Conservation (phyloP, 2,797 vertebrate genomes). For the Falco rusticolus region DNA sequence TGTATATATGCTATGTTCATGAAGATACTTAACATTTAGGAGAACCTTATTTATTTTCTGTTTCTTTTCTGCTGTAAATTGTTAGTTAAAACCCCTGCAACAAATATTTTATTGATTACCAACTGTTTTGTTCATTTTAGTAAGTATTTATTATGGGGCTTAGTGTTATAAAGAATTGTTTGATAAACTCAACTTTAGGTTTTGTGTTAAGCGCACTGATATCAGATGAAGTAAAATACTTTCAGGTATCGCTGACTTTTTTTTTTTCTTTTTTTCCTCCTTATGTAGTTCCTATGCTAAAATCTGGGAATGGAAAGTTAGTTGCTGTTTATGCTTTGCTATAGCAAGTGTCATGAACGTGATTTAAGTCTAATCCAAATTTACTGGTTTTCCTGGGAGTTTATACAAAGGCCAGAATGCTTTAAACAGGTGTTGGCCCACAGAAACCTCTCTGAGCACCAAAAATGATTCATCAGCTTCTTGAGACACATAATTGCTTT, state of each 20-base stretch:
- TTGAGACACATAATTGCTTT: background rate
- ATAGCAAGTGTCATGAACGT: background rate
- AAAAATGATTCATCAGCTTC: background rate
- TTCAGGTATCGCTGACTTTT: fast-evolving
- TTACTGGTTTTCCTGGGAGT: background rate
- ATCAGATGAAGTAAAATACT: background rate
- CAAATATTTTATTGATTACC: background rate
- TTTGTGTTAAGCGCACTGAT: background rate
- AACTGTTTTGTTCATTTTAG: background rate
- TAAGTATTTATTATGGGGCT: background rate
- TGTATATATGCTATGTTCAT: background rate
- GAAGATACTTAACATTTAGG: background rate
- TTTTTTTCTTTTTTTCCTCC: background rate
- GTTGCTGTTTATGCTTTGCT: background rate
- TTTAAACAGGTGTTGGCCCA: background rate
- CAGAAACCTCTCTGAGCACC: background rate
- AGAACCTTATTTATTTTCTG: background rate
- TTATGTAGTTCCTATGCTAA: background rate
- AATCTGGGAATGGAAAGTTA: background rate
- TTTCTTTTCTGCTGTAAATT: background rate
- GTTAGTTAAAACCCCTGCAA: background rate
- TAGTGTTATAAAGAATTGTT: background rate
- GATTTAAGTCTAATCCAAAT: background rate
- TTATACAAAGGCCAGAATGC: background rate
- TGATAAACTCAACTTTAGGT: background rate